Percentiles rank a stretch among this genome's conserved stretches.
phyloP scores from a whole-genome alignment of 2,888 invertebrate genomes.

The Nephrotoma flavescens region DNA sequence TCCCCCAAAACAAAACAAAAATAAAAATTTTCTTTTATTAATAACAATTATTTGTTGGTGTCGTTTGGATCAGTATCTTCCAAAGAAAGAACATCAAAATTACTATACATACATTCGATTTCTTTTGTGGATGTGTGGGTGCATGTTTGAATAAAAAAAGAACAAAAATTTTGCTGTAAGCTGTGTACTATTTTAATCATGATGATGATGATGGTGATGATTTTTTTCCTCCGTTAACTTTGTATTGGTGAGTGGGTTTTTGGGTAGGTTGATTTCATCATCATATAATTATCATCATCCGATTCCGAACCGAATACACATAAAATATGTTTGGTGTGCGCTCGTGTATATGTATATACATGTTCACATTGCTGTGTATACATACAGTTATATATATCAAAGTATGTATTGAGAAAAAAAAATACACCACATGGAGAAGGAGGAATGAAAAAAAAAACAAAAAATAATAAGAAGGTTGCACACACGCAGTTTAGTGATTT shows the following conservation, averaged over 20 bases:
- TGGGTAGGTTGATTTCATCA: conserved; percentile 2
- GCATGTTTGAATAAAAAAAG: neutral
- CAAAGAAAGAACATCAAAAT: neutral
- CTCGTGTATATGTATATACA: neutral
- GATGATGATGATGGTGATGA: neutral
- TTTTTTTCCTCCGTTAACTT: neutral
- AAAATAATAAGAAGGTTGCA: conserved; percentile 4
- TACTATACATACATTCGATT: neutral
- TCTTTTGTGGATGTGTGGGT: neutral
- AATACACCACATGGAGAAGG: conserved; percentile 4
- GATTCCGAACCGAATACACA: neutral
- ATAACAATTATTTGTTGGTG: neutral
- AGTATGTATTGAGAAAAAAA: neutral
- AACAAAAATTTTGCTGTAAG: neutral
- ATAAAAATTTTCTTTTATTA: neutral
- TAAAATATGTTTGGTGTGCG: neutral
- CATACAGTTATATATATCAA: neutral
- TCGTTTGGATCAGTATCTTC: neutral
- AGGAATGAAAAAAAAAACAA: neutral
- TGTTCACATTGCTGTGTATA: neutral
- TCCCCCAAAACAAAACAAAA: neutral
- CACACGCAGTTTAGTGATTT: conserved; percentile 5
- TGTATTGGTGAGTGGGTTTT: conserved; percentile 4
- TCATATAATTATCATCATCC: conserved; percentile 2
- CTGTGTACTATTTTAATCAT: neutral